These are phyloP conservation scores for Rhinoraja longicauda DNA, from an alignment of 2,797 vertebrate species.

Conservation along the genomic window DNA sequence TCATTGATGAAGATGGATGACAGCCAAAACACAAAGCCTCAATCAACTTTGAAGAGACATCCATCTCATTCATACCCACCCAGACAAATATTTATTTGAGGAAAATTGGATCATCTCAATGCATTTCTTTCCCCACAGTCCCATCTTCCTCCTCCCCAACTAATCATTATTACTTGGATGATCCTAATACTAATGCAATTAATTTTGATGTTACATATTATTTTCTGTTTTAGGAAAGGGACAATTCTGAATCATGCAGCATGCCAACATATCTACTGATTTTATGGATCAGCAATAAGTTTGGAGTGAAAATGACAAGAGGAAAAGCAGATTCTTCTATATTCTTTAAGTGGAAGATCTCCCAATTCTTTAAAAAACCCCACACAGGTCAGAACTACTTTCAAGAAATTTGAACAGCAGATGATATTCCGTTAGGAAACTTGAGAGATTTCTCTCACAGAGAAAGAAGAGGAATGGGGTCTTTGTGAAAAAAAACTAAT, in stretches of 20 bases:
- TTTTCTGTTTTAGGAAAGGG: neutral
- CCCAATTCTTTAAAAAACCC: neutral
- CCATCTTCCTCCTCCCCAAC: too few relatives aligned
- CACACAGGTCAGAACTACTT: neutral
- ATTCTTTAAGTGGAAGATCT: constrained; percentile 2
- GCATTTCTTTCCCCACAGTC: neutral
- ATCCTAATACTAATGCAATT: neutral
- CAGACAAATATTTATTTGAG: neutral
- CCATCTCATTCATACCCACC: neutral
- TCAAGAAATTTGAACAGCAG: neutral
- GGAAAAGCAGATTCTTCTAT: neutral
- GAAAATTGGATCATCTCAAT: neutral
- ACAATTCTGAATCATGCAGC: neutral
- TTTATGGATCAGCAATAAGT: neutral
- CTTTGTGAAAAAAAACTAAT: neutral
- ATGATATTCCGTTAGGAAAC: neutral
- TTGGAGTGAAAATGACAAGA: neutral
- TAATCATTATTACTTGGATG: neutral
- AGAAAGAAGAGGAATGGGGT: neutral
- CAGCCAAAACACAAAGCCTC: too few relatives aligned
- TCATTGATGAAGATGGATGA: neutral
- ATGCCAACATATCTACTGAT: neutral
- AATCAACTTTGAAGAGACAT: neutral
- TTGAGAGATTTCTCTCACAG: neutral
- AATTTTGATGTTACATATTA: neutral